phyloP scores from a whole-genome alignment of 2,113 vertebrate species.

The Heterotilapia buettikoferi region DNA sequence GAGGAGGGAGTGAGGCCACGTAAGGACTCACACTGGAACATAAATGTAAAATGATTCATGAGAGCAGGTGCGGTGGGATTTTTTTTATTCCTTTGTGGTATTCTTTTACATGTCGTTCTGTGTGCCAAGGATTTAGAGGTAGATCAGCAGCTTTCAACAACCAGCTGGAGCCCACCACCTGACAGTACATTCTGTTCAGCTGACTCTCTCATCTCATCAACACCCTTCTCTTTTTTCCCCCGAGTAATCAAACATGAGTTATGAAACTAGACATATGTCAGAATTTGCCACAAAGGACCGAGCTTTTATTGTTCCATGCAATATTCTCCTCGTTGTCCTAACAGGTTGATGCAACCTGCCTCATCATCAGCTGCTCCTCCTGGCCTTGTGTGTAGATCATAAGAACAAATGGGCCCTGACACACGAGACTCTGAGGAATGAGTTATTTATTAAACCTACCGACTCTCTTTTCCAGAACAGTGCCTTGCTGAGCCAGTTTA shows the following conservation, averaged over 20 bases:
- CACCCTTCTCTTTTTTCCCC: neutral
- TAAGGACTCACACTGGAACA: neutral
- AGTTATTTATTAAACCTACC: conserved; percentile 73
- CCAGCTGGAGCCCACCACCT: neutral
- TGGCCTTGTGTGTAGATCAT: neutral
- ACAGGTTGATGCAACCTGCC: neutral
- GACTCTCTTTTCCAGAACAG: conserved; percentile 92
- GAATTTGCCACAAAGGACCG: neutral
- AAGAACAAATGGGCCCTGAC: neutral
- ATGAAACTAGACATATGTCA: neutral
- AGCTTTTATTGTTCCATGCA: neutral
- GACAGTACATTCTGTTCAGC: neutral
- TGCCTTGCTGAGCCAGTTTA: conserved; percentile 95
- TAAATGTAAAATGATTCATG: neutral
- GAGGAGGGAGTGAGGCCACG: neutral
- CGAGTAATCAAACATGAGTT: neutral
- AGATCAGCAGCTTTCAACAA: neutral
- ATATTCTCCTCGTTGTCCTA: neutral
- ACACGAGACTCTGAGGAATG: neutral
- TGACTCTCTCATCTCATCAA: neutral
- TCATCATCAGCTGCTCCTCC: neutral
- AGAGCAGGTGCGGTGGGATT: neutral
- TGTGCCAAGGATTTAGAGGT: neutral
- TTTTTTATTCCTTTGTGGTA: neutral
- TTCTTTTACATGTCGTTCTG: neutral